Base-by-base conservation (phyloP, 2,113 vertebrate species). In the Ovis aries region DNA sequence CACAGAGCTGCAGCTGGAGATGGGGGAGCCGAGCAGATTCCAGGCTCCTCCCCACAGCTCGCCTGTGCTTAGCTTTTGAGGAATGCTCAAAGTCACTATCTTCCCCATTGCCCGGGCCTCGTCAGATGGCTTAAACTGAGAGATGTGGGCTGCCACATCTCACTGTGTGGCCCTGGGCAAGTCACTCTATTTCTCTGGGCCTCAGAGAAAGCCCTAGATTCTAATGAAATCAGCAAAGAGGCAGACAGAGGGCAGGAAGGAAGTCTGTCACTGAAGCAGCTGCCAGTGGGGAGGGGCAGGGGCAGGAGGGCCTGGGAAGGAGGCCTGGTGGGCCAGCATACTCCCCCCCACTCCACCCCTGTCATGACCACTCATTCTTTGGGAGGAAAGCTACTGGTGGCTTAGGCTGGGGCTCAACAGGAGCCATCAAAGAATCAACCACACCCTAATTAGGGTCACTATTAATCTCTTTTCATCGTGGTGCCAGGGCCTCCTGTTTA, bases 401-500 rank as follows among this genome's bases (percentile, higher is more conserved):
- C 29, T 1, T 13, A 81, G 36, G 74, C 81, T 78, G 45, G 50
- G 29, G 15, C 91, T 94, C 43, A 90, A 48, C 88, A 60, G 29
- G 90, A 82, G 33, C 45, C 62, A 67, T 77, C 64, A 40, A 88
- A 95, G 77, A 95, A 91, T 93, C 83, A 62, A 91, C 91, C 91
- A 62, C 5, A 33, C 77, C 55, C 40, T 96, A 97, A 97, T 97
- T 78, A 86, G 87, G 92, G 90, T 78, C 94, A 92, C 53, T 95
- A 94, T 90, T 83, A 85, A 92, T 74, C 88, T 96, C 85, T 90
- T 83, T 82, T 23, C 60, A 36, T 1, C 1, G 16, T 31, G 48
- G 90, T 95, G 88, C 81, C 62, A 60, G 48, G 64, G n/a, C 59
- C 21, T 92, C 85, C 82, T 97, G 55, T 96, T 98, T 96, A 97